Conservation (phyloP, 2,797 vertebrate species). For the Cossypha polioptera region DNA sequence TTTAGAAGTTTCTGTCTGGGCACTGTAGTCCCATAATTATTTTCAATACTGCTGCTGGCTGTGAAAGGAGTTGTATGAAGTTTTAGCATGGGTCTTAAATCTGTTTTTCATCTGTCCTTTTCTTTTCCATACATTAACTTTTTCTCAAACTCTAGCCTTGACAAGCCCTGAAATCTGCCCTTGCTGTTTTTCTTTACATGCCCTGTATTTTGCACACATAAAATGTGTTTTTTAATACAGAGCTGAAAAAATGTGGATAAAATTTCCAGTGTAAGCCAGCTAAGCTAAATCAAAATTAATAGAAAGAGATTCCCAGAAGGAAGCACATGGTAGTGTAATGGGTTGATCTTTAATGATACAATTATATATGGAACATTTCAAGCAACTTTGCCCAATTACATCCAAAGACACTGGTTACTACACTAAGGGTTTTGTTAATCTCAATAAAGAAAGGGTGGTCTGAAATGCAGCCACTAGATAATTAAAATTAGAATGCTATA, state of each 20-base stretch:
- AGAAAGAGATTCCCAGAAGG: background rate
- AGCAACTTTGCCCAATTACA: background rate
- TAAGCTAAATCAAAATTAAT: background rate
- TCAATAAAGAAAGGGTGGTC: conserved; percentile 18
- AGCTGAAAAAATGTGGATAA: background rate
- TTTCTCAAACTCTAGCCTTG: background rate
- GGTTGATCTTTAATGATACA: background rate
- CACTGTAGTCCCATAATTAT: background rate
- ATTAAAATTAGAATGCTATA: conserved; percentile 71
- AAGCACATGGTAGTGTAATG: background rate
- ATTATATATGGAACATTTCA: background rate
- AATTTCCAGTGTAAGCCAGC: background rate
- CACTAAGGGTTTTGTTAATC: conserved; percentile 34
- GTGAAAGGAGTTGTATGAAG: background rate
- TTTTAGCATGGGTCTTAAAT: background rate
- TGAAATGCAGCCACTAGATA: conserved; percentile 55
- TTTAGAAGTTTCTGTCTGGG: background rate
- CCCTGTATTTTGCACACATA: background rate
- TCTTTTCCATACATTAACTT: background rate
- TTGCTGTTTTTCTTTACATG: background rate
- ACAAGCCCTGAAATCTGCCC: background rate
- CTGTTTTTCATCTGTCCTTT: background rate
- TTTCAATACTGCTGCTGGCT: background rate
- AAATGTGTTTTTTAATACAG: background rate
- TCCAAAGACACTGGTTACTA: background rate